phyloP scores from a whole-genome alignment of 2,113 vertebrate species.

The Eretmochelys imbricata region DNA sequence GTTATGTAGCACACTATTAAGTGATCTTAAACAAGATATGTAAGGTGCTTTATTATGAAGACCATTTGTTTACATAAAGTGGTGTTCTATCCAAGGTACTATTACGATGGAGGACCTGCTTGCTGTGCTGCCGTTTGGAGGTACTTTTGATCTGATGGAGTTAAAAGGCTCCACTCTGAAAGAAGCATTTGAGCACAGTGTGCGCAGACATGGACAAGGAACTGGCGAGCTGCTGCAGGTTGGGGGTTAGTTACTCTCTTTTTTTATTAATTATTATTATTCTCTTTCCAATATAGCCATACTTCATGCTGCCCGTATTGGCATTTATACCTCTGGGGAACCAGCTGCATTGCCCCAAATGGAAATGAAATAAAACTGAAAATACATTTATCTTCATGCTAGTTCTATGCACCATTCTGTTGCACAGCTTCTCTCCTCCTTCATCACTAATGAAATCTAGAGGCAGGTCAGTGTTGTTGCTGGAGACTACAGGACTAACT shows the following conservation, averaged over 20 bases:
- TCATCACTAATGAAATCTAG: neutral
- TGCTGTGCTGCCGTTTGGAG: constrained; percentile 90
- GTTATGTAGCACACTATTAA: neutral
- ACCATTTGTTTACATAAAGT: neutral
- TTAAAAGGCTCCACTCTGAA: constrained; percentile 89
- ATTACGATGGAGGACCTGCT: constrained; percentile 91
- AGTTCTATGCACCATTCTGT: accelerated
- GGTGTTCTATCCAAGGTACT: constrained; percentile 77
- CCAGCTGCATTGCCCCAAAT: neutral
- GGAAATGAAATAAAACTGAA: neutral
- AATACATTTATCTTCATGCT: too few species aligned
- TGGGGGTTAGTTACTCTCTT: constrained; percentile 80
- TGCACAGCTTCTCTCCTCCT: neutral
- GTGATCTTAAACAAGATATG: neutral
- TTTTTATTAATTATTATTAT: neutral
- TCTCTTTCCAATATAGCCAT: neutral
- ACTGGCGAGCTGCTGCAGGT: constrained; percentile 94
- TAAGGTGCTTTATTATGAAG: neutral
- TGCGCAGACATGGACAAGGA: constrained; percentile 82
- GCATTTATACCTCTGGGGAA: neutral
- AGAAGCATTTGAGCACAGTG: constrained; percentile 89
- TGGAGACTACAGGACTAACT: neutral
- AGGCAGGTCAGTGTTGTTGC: neutral
- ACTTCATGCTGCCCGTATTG: neutral
- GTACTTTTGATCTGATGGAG: constrained; percentile 88